Percentiles rank a stretch among this genome's conserved stretches.
These are phyloP conservation scores for Allygus modestus DNA, from an alignment of 2,888 invertebrate genomes.

Conservation along the genomic window DNA sequence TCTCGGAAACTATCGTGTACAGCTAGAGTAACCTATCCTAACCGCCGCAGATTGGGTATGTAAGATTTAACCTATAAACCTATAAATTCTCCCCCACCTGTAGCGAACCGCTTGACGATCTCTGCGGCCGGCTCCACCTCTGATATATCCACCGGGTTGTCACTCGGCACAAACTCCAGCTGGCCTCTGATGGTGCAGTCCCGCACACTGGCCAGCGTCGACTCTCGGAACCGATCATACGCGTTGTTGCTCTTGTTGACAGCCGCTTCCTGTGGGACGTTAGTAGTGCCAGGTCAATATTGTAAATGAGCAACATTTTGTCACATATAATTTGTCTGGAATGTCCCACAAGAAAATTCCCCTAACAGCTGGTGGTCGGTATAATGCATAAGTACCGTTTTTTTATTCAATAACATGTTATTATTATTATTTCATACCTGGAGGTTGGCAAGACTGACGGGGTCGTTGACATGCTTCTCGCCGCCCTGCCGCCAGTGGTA, in stretches of 20 bases:
- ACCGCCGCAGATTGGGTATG: no score
- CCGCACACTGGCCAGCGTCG: slow-evolving; percentile 90
- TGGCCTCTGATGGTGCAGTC: slow-evolving; percentile 96
- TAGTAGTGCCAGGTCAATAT: neutral
- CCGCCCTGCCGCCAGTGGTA: slow-evolving; percentile 99
- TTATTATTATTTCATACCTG: no score
- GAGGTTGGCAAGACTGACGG: slow-evolving; percentile 86
- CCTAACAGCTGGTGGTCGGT: no score
- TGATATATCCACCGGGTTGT: slow-evolving; percentile 87
- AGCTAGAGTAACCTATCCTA: no score
- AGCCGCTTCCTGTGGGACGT: slow-evolving; percentile 88
- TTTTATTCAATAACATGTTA: no score
- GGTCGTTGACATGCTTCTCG: slow-evolving; percentile 99
- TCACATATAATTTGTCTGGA: no score
- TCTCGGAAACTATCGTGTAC: no score
- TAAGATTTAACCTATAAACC: no score
- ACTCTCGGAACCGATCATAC: slow-evolving; percentile 90
- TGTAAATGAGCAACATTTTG: no score
- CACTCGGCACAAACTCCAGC: slow-evolving; percentile 88
- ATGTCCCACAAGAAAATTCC: no score
- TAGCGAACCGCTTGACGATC: slow-evolving; percentile 96
- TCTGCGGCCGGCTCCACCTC: slow-evolving; percentile 96
- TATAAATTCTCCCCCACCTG: slow-evolving; percentile 77
- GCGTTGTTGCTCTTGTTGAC: slow-evolving; percentile 87
- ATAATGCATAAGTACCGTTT: no score